A percentile compares a stretch with the other conserved stretches of the same genome.
Evolutionary conservation across 1,140 invertebrate genomes (phyloP).

Genomic region (Diabrotica virgifera): DNA sequence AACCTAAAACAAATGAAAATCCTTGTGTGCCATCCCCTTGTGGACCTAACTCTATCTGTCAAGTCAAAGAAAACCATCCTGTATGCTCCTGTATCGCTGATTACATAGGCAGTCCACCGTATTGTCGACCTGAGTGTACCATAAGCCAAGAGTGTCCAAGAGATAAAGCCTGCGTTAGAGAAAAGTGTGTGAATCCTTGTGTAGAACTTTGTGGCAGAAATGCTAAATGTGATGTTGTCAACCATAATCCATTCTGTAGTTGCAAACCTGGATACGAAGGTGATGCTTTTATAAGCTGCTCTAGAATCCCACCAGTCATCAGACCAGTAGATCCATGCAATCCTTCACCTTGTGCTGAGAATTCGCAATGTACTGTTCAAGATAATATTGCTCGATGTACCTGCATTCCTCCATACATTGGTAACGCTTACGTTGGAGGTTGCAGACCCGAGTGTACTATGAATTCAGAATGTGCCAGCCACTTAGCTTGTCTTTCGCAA

Average conservation of each 20-base stretch:
- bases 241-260: conserved; percentile 77
- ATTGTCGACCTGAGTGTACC: conserved; percentile 72
- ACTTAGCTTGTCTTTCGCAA: conserved; percentile 78
- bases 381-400: conserved; percentile 68
- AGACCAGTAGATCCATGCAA: conserved; percentile 63
- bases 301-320: conserved; percentile 48
- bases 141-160: conserved; percentile 72
- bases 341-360: conserved; percentile 78
- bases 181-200: conserved; percentile 78
- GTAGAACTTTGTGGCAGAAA: conserved; percentile 71
- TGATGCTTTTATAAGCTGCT: conserved; percentile 78
- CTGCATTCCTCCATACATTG: conserved; percentile 82
- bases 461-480: conserved; percentile 74
- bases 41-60: conserved; percentile 81
- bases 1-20: conserved; percentile 53
- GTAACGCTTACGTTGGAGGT: conserved; percentile 73
- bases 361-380: conserved; percentile 69
- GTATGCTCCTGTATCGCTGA: conserved; percentile 76
- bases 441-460: conserved; percentile 78
- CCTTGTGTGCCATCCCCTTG: conserved; percentile 80
- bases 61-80: conserved; percentile 71
- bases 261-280: conserved; percentile 74
- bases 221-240: conserved; percentile 75
- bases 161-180: conserved; percentile 73
- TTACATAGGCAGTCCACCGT: conserved; percentile 69